A percentile compares a stretch with the other conserved stretches of the same genome.
phyloP scores from a whole-genome alignment of 64 coral and sea anemone genomes.

The Pachyseris speciosa region DNA sequence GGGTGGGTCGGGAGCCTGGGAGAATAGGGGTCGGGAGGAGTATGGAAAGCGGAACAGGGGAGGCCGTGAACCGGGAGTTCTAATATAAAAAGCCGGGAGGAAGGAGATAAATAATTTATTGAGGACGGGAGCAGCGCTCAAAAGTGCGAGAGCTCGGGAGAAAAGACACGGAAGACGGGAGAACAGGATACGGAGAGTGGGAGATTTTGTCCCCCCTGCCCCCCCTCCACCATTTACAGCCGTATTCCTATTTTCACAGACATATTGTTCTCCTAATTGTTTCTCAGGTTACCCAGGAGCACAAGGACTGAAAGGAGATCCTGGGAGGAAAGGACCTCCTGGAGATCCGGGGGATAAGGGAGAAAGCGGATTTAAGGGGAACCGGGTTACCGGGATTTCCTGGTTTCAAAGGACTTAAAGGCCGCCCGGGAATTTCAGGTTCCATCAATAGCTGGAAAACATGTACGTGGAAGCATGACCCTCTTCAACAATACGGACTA shows the following conservation, averaged over 20 bases:
- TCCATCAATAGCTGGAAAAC: constrained; percentile 55
- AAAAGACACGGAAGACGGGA: too few species aligned
- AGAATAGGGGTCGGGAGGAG: too few species aligned
- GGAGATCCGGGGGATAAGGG: constrained; percentile 51
- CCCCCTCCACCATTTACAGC: neutral
- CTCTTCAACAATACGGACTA: constrained; percentile 74
- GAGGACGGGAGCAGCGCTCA: too few species aligned
- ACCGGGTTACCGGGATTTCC: constrained; percentile 73
- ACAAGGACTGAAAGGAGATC: constrained; percentile 41
- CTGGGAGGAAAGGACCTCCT: constrained; percentile 13
- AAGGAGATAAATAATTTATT: too few species aligned
- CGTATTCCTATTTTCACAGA: neutral
- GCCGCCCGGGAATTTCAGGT: constrained; percentile 44
- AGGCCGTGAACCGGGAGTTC: too few species aligned
- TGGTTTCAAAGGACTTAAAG: constrained; percentile 75
- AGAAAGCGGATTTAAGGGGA: constrained; percentile 37
- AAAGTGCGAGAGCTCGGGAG: too few species aligned
- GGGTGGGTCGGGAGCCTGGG: too few species aligned
- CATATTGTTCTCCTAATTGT: neutral
- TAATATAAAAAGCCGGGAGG: too few species aligned
- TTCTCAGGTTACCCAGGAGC: constrained; percentile 20
- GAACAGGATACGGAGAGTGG: too few species aligned
- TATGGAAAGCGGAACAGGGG: too few species aligned
- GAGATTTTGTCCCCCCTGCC: neutral
- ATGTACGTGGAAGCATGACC: constrained; percentile 80